Conservation (phyloP, 2,113 vertebrate species). For the Phalacrocorax pelagicus region DNA sequence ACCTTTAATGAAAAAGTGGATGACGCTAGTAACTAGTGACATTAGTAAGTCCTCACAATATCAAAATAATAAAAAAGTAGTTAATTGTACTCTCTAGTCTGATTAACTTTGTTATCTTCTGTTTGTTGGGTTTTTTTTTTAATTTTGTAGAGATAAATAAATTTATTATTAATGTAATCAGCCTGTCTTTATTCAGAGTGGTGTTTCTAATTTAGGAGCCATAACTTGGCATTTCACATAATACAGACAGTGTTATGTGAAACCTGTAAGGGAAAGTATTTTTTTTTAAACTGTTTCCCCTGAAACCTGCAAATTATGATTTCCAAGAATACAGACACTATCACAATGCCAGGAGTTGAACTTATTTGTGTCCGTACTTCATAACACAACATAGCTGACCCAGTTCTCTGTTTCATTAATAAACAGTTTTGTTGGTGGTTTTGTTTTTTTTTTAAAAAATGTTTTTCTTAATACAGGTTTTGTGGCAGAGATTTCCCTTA, state of each 20-base stretch:
- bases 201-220: not conserved
- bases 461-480: not conserved
- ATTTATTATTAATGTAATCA: not conserved
- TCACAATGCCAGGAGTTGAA: not conserved
- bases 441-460: not conserved
- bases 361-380: not conserved
- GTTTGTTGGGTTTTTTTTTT: not conserved
- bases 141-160: not conserved
- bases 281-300: not conserved
- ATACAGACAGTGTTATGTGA: not conserved
- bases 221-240: not conserved
- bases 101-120: not conserved
- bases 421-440: not conserved
- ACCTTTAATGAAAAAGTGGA: not conserved
- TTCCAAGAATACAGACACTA: not conserved
- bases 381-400: not conserved
- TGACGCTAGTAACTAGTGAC: not conserved
- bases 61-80: not conserved
- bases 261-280: not conserved
- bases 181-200: not conserved
- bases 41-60: not conserved
- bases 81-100: not conserved
- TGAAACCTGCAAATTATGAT: not conserved
- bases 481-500: not conserved
- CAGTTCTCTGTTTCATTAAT: not conserved